These are phyloP conservation scores for Parazoanthus atlanticus DNA, from an alignment of 92 coral and sea anemone species.

Conservation along the genomic window DNA sequence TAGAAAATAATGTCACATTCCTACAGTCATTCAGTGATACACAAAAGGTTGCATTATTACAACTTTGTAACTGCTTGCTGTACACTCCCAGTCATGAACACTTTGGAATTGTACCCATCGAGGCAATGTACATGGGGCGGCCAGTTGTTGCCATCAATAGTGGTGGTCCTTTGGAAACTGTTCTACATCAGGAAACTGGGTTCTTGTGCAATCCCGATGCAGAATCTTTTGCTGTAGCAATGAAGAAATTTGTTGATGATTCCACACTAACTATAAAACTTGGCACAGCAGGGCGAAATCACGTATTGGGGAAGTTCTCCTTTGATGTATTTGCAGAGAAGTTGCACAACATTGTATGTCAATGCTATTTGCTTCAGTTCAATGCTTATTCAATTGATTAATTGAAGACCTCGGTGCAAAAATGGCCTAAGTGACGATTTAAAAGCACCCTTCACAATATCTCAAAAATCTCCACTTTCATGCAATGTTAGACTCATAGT, in stretches of 20 bases:
- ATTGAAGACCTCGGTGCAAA: too few relatives aligned
- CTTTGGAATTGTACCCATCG: slow-evolving; percentile 97
- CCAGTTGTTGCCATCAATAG: slow-evolving; percentile 96
- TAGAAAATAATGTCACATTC: slow-evolving; percentile 83
- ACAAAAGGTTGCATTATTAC: slow-evolving; percentile 81
- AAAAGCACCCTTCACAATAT: too few relatives aligned
- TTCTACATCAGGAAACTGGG: slow-evolving; percentile 83
- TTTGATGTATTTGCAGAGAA: slow-evolving; percentile 93
- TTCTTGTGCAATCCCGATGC: slow-evolving; percentile 93
- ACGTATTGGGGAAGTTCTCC: slow-evolving; percentile 93
- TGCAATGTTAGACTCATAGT: too few relatives aligned
- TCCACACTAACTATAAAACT: slow-evolving; percentile 59
- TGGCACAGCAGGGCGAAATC: slow-evolving; percentile 84
- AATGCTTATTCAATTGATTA: slow-evolving; percentile 85
- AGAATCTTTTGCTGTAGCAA: slow-evolving; percentile 87
- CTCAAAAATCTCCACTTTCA: too few relatives aligned
- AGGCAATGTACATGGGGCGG: slow-evolving; percentile 93
- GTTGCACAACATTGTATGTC: slow-evolving; percentile 93
- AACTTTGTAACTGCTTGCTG: slow-evolving; percentile 76
- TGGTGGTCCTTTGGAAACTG: slow-evolving; percentile 98
- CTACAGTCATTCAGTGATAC: slow-evolving; percentile 87
- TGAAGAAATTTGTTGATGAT: slow-evolving; percentile 83
- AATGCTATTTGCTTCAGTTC: slow-evolving; percentile 77
- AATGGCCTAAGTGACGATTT: too few relatives aligned
- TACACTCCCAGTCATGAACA: slow-evolving; percentile 99